Conservation (phyloP, 2,113 vertebrate species). For the Bungarus multicinctus region DNA sequence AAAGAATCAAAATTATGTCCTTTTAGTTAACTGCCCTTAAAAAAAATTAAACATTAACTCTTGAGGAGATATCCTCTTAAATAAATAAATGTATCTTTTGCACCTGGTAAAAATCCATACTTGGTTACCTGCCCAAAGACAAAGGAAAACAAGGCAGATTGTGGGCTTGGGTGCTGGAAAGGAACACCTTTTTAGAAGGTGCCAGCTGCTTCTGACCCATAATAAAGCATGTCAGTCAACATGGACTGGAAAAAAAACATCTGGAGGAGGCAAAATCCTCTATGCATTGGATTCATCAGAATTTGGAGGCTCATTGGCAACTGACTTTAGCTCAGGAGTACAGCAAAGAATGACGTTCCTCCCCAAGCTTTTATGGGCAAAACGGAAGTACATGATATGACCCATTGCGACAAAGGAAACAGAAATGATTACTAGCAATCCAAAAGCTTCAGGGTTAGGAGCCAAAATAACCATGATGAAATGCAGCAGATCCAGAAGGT, state of each 20-base stretch:
- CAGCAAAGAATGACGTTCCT: slow-evolving; percentile 83
- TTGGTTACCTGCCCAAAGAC: not conserved
- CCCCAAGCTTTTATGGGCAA: slow-evolving; percentile 86
- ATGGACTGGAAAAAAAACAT: slow-evolving; percentile 8
- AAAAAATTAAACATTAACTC: slow-evolving; percentile 5
- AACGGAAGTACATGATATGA: slow-evolving; percentile 95
- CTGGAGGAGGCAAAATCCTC: slow-evolving; percentile 30
- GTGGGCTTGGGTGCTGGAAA: not conserved
- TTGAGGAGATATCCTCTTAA: slow-evolving; percentile 25
- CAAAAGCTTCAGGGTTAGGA: slow-evolving; percentile 94
- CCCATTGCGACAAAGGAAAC: slow-evolving; percentile 96
- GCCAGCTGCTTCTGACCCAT: slow-evolving; percentile 21
- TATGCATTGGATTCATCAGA: slow-evolving; percentile 65
- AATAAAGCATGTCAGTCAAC: not conserved
- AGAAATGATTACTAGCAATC: slow-evolving; percentile 93
- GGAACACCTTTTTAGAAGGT: not conserved
- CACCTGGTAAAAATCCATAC: slow-evolving; percentile 58
- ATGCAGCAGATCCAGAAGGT: slow-evolving; percentile 96
- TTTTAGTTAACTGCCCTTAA: not conserved
- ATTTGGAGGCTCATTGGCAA: slow-evolving; percentile 44
- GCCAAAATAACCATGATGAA: slow-evolving; percentile 99
- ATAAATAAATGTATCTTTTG: slow-evolving; percentile 11
- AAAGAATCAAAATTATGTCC: not conserved
- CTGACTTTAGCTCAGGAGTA: slow-evolving; percentile 65
- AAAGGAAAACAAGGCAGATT: not conserved